These are phyloP conservation scores for Eulithis prunata DNA, from an alignment of 2,888 invertebrate genomes.

Conservation along the genomic window DNA sequence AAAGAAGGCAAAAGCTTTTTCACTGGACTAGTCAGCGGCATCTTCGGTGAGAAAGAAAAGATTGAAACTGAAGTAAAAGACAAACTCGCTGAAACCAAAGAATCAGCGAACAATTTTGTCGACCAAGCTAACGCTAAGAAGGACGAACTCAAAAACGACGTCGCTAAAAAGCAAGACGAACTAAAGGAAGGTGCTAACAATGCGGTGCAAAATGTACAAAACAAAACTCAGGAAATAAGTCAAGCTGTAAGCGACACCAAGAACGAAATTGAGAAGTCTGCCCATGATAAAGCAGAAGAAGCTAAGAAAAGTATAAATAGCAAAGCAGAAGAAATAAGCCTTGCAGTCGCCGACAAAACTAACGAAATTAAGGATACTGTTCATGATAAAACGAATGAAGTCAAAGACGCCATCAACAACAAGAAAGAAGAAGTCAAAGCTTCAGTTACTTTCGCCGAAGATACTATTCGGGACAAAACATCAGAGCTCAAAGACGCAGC, in stretches of 20 bases:
- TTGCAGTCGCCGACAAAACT: constrained; percentile 52
- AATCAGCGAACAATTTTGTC: constrained; percentile 63
- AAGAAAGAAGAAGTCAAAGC: constrained; percentile 43
- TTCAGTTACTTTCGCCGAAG: constrained; percentile 38
- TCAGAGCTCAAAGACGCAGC: constrained; percentile 41
- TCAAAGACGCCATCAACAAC: constrained; percentile 39
- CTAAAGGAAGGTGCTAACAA: constrained; percentile 53
- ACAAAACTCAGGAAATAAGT: constrained; percentile 55
- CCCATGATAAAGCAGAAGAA: constrained; percentile 52
- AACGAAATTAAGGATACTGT: constrained; percentile 53
- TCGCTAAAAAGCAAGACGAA: constrained; percentile 60
- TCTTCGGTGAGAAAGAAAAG: constrained; percentile 78
- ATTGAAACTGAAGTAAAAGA: constrained; percentile 71
- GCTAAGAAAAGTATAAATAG: constrained; percentile 48
- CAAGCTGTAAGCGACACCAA: constrained; percentile 52
- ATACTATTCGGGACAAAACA: constrained; percentile 50
- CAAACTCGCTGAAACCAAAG: constrained; percentile 69
- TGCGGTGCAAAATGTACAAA: constrained; percentile 49
- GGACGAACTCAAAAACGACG: constrained; percentile 60
- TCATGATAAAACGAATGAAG: constrained; percentile 40
- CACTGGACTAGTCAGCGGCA: constrained; percentile 73
- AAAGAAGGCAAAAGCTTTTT: constrained; percentile 78
- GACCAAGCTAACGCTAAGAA: constrained; percentile 67
- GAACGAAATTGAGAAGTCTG: constrained; percentile 52
- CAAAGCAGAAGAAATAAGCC: constrained; percentile 49